Evolutionary conservation across 2,113 vertebrate genomes (phyloP), one percentile per base, ranked within the genome.

Genomic region (Oreochromis spilurus): DNA sequence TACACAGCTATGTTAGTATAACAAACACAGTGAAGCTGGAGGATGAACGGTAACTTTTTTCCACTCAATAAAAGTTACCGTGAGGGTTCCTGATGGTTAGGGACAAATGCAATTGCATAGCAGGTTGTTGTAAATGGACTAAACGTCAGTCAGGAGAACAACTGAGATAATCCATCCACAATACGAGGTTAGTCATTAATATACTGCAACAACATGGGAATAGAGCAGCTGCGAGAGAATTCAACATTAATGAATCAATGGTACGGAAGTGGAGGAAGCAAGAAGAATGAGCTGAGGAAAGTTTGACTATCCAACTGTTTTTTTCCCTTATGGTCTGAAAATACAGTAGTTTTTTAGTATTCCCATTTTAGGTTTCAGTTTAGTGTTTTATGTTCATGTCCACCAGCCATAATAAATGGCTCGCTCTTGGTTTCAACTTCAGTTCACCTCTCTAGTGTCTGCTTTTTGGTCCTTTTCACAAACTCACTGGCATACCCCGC

Each of bases 251-350:
- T 53, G 19, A 53, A 21, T 53, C 5, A 53, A 53, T 53, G 9
- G 52, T 53, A 53, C 19, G 0, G 9, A 53, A 11, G 52, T 0
- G 19, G 0, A 53, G 52, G 52, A 53, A 53, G 52, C 19, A 53
- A 11, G 52, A 53, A 53, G 19, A 53, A 53, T 21, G 52, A 53
- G 52, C 21, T 53, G 52, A 21, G 9, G 10, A 10, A 53, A 52
- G 17, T 52, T 52, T 19, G 2, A 50, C 7, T 50, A 2, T 50
- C 50, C 2, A 17, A 52, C 17, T 1, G 17, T 50, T 50, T 52
- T 52, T 54, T 53, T 21, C 3, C 52, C n/a, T 54, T 54, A 21
- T 54, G 21, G 52, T 54, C 52, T 54, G n/a, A 54, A 54, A 54
- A 54, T 21, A 21, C 52, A 53, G 52, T 11, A 11, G 52, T 54